Evolutionary conservation across 1,140 invertebrate species (phyloP), one percentile per base, ranked within the genome.

Genomic region (Aphis craccivora): DNA sequence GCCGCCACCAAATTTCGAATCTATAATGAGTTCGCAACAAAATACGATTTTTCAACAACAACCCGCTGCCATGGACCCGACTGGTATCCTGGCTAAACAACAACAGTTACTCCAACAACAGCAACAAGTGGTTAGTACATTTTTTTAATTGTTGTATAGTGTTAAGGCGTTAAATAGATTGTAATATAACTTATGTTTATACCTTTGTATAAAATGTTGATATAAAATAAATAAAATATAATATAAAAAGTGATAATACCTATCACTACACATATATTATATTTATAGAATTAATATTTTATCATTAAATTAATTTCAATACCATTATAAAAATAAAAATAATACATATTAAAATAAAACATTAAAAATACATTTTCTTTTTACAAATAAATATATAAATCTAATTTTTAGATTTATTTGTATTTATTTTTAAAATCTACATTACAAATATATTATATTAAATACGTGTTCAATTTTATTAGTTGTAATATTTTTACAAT

Each of bases 1-100:
- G 96, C 97, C 98, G 43, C 97, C 97, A 35, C 97, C 97, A 60
- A 96, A 97, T 23, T 97, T 97, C 95, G 97, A 97, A 94, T 96
- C 96, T 94, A 97, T 96, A 96, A 96, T 95, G 94, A 96, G 94
- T 2, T 94, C 94, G 93, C 94, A 94, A 60, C 94, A 94, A 84
- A 95, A 94, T 93, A 94, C 94, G n/a, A 94, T 95, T 20, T 95
- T 94, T 93, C 94, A 94, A 51, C 95, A 94, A 2, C 95, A 95
- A 67, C 93, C 95, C 94, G 91, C 94, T 89, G 95, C 96, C 83
- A 94, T 97, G 48, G 94, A 95, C 51, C 94, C 95, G 94, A 93
- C 94, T 81, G 95, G 96, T 91, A 95, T 96, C 55, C 94, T 97
- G 53, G 96, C 97, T 25, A 97, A 97, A 95, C 97, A 97, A 95